Evolutionary conservation across 2,797 vertebrate species (phyloP).

Genomic region (Lacerta agilis): DNA sequence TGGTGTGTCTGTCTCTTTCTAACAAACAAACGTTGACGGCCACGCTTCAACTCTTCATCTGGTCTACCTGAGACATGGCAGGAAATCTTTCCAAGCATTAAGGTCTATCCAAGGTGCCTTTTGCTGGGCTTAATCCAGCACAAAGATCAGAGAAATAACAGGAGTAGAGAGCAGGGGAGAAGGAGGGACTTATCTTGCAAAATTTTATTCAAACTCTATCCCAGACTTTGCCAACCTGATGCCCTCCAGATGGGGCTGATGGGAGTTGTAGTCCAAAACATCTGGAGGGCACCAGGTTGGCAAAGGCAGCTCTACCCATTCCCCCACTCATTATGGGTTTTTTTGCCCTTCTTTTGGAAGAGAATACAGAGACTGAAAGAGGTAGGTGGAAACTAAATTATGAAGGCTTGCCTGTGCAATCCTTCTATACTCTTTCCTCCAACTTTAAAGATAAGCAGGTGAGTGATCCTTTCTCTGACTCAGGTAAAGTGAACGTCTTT

Average conservation of each 20-base stretch:
- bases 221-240: too few relatives aligned
- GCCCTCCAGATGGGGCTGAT: too few relatives aligned
- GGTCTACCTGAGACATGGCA: neutral
- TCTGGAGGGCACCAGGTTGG: too few relatives aligned
- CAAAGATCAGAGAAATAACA: neutral
- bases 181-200: neutral
- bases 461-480: neutral
- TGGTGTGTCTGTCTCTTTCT: neutral
- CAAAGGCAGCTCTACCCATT: neutral
- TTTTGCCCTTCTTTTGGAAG: neutral
- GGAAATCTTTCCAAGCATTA: neutral
- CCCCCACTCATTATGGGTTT: neutral
- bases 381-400: conserved; percentile 7
- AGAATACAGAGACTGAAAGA: neutral
- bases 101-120: neutral
- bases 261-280: too few relatives aligned
- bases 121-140: neutral
- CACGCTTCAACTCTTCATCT: neutral
- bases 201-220: neutral
- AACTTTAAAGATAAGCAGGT: neutral
- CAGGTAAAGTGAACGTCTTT: neutral
- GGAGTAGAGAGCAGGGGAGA: neutral
- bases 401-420: neutral
- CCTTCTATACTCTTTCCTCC: neutral
- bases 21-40: neutral